Evolutionary conservation across 2,888 invertebrate species (phyloP).

Genomic region (Drosophila phalerata): DNA sequence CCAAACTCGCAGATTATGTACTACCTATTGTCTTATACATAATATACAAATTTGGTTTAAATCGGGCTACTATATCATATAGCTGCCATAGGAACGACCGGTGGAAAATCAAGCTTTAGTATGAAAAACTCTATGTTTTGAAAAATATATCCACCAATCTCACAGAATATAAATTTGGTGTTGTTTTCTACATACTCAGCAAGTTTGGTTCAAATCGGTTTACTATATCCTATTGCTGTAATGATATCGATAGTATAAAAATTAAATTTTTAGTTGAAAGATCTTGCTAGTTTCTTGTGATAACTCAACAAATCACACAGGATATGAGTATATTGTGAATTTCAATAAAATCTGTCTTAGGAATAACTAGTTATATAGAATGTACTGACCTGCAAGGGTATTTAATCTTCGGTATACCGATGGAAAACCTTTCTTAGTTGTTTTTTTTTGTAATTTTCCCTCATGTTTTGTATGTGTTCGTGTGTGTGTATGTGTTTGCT

Average conservation of each 20-base stretch:
- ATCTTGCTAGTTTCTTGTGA: background rate
- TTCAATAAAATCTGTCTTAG: background rate
- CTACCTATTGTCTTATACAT: background rate
- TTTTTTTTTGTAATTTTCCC: conserved; percentile 9
- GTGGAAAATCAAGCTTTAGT: background rate
- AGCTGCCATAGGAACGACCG: background rate
- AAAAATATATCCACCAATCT: no score
- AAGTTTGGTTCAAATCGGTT: no score
- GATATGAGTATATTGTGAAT: background rate
- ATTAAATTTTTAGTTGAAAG: no score
- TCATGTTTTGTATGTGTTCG: conserved; percentile 10
- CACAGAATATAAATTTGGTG: no score
- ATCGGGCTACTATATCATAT: no score
- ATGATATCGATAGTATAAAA: no score
- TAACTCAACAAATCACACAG: no score
- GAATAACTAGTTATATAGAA: background rate
- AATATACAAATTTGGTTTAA: no score
- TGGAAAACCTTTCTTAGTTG: background rate
- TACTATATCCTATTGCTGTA: no score
- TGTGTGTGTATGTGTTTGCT: conserved; percentile 17
- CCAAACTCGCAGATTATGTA: background rate
- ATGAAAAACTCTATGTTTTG: no score
- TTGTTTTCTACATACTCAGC: no score
- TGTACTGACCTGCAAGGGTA: background rate
- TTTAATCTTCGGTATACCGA: background rate